Evolutionary conservation across 1,140 invertebrate species (phyloP).

Genomic region (Drosophila nebulosa): DNA sequence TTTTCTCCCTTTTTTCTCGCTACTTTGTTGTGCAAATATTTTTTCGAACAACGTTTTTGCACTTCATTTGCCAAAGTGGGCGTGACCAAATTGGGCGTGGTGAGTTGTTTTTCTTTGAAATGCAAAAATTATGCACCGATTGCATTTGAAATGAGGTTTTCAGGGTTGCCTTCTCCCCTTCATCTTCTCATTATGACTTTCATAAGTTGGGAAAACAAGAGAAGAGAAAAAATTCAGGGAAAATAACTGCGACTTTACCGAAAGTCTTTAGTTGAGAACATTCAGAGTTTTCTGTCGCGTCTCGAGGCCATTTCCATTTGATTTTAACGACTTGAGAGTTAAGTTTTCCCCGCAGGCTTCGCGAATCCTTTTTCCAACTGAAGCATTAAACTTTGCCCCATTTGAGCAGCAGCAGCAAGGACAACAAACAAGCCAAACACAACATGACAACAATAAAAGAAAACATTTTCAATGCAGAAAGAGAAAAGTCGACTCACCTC

Average conservation of each 20-base stretch:
- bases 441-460: slow-evolving; percentile 26
- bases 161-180: neutral
- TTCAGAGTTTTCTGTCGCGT: neutral
- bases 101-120: slow-evolving; percentile 30
- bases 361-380: slow-evolving; percentile 18
- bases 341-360: slow-evolving; percentile 23
- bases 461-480: slow-evolving; percentile 35
- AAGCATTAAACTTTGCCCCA: slow-evolving; percentile 43
- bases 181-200: slow-evolving; percentile 24
- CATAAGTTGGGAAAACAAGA: neutral
- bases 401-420: neutral
- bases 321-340: slow-evolving; percentile 34
- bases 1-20: slow-evolving; percentile 25
- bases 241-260: neutral
- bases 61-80: slow-evolving; percentile 26
- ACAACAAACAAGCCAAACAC: slow-evolving; percentile 21
- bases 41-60: slow-evolving; percentile 8
- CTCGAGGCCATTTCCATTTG: slow-evolving; percentile 25
- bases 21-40: slow-evolving; percentile 53
- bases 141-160: slow-evolving; percentile 30
- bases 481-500: neutral
- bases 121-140: slow-evolving; percentile 36
- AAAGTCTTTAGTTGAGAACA: neutral
- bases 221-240: neutral
- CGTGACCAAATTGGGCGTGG: neutral